Percentiles rank a stretch among this genome's conserved stretches.
phyloP scores from a whole-genome alignment of 1,140 invertebrate species.

The Pentalonia nigronervosa region DNA sequence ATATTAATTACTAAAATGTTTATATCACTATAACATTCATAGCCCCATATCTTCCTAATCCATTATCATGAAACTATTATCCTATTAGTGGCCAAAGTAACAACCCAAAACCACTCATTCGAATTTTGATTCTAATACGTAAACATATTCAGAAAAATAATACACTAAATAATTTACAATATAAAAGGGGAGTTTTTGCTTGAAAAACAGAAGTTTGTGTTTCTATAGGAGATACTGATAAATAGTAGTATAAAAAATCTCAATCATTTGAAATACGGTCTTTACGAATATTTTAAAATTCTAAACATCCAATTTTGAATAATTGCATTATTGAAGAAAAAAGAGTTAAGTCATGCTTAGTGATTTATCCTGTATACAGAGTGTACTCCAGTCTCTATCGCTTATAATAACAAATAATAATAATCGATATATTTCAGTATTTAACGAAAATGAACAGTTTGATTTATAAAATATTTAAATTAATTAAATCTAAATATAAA shows the following conservation, averaged over 20 bases:
- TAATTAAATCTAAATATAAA: neutral
- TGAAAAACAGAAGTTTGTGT: neutral
- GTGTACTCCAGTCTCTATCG: neutral
- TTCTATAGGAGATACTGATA: neutral
- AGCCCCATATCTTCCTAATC: too few species aligned
- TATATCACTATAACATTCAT: too few species aligned
- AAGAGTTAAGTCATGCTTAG: neutral
- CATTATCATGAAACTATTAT: too few species aligned
- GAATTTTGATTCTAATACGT: neutral
- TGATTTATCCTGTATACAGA: neutral
- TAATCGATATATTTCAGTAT: neutral
- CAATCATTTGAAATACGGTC: neutral
- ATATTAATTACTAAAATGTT: too few species aligned
- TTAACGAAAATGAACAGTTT: neutral
- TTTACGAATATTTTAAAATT: neutral
- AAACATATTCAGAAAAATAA: too few species aligned
- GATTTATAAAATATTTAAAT: neutral
- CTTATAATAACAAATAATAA: neutral
- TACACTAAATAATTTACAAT: neutral
- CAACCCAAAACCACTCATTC: neutral
- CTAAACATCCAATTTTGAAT: neutral
- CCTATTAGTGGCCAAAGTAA: neutral
- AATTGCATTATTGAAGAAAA: neutral
- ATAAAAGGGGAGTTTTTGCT: neutral
- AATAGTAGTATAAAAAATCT: neutral